Evolutionary conservation across 2,888 invertebrate species (phyloP), one percentile per base, ranked within the genome.

Genomic region (Agrotis puta): DNA sequence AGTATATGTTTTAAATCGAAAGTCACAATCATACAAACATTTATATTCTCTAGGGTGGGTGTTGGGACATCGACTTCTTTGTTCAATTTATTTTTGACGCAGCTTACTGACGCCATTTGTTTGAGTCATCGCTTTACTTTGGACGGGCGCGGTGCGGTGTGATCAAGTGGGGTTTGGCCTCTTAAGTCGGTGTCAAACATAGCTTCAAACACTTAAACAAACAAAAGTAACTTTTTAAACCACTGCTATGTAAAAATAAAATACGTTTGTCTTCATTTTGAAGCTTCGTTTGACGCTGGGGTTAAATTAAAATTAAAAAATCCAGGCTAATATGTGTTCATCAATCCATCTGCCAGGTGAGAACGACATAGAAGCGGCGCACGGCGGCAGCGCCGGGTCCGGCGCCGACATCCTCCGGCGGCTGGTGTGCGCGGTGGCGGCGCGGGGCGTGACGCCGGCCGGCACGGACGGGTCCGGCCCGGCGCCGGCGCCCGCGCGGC

Each of bases 281-380:
- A 22, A 71, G 74, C 39, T 74, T 47, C 57, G 66, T 74, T 2
- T 51, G 33, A 20, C 47, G 50, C 45, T 50, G 22, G 24, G 0
- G 5, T 45, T 48, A 2, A 1, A 66, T 39, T 16, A 50, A n/a
- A 33, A 47, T 5, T 16, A 22, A 20, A 56, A 22, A 13, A 16
- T 33, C 4, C 11, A 24, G 3, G 39, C 39, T 59, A 18, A 77
- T 13, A 13, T 6, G 27, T 47, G 39, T 63, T 45, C 64, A 63
- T 22, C n/a, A n/a, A n/a, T n/a, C n/a, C 74, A 43, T 43, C 90
- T 0, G 11, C 39, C 11, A 95, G 95, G 95, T 14, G 95, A 95
- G 85, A 94, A 95, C 85, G 95, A 95, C 88, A 91, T 95, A 47
- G 95, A 95, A 65, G 92, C 91, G 13, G 91, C 90, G 0, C 85